A percentile compares a stretch with the other conserved stretches of the same genome.
Evolutionary conservation across 1,140 invertebrate genomes (phyloP).

Genomic region (Lepidurus packardi): DNA sequence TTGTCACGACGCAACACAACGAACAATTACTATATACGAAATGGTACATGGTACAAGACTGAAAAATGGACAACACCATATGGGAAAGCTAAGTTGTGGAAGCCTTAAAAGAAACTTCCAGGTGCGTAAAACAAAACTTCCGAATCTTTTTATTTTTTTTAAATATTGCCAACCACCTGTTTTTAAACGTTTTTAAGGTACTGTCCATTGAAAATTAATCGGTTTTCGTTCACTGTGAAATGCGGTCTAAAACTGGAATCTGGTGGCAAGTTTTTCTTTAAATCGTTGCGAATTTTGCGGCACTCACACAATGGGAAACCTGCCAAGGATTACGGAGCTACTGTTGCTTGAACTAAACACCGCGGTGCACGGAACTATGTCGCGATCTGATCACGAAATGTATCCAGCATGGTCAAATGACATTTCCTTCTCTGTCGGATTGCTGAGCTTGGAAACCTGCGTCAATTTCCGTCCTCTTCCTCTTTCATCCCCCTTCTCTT

Average conservation of each 20-base stretch:
- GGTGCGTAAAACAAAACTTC: not conserved
- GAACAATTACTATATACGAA: not conserved
- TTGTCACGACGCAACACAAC: not conserved
- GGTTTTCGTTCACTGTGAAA: no score
- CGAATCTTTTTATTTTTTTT: not conserved
- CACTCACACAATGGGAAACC: not conserved
- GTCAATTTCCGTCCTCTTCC: not conserved
- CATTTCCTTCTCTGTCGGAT: not conserved
- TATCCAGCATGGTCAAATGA: constrained; percentile 19
- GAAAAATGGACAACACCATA: not conserved
- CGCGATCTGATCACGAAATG: constrained; percentile 21
- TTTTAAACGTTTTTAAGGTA: no score
- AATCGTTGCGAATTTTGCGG: not conserved
- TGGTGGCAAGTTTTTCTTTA: not conserved
- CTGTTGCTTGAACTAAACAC: not conserved
- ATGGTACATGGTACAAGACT: no score
- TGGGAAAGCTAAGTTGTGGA: not conserved
- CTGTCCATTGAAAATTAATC: no score
- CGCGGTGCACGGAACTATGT: constrained; percentile 14
- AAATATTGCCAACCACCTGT: no score
- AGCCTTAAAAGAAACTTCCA: not conserved
- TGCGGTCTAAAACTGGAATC: not conserved
- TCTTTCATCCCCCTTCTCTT: not conserved
- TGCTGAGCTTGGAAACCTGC: not conserved
- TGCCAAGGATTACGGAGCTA: not conserved